Evolutionary conservation across 2,888 invertebrate species (phyloP).

Genomic region (Ophioninae sp.): DNA sequence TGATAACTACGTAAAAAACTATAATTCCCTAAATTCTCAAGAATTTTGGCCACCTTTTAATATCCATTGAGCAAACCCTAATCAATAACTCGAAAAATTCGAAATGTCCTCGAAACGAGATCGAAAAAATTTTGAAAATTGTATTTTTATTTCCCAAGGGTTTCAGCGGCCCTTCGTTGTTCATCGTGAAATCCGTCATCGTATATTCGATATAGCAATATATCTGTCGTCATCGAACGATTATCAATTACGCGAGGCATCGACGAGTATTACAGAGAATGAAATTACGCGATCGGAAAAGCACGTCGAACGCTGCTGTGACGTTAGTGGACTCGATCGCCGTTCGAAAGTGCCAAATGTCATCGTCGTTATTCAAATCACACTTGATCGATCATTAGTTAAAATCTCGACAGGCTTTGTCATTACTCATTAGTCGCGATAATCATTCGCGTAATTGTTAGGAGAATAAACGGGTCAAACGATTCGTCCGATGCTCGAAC

Average conservation of each 20-base stretch:
- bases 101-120: background rate
- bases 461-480: background rate
- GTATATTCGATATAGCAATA: background rate
- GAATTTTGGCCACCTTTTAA: too few relatives aligned
- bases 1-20: too few relatives aligned
- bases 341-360: background rate
- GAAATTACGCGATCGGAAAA: slow-evolving; percentile 1
- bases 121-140: background rate
- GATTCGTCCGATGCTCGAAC: background rate
- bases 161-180: background rate
- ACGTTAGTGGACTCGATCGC: slow-evolving; percentile 3
- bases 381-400: background rate
- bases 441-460: background rate
- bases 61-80: too few relatives aligned
- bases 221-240: slow-evolving; percentile 6
- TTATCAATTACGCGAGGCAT: slow-evolving; percentile 7
- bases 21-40: too few relatives aligned
- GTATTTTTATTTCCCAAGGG: background rate
- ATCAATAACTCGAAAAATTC: background rate
- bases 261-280: slow-evolving; percentile 6
- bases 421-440: background rate
- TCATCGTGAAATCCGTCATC: background rate
- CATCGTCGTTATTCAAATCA: background rate
- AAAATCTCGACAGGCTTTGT: background rate
- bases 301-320: background rate